Percentiles rank a stretch among this genome's conserved stretches.
phyloP scores from a whole-genome alignment of 1,140 invertebrate species.

The Riptortus pedestris region DNA sequence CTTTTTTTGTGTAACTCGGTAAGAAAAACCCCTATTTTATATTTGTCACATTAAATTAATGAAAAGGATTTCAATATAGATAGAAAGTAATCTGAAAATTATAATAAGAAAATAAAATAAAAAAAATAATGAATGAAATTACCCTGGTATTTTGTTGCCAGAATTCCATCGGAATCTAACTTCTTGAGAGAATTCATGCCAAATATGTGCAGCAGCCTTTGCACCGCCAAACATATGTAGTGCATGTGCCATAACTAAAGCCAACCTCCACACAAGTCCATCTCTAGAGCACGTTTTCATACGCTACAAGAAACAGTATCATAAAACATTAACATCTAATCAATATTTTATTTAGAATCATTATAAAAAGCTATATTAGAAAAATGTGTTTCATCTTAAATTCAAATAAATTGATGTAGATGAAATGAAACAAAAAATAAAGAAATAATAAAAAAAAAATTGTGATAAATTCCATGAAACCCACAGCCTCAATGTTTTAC shows the following conservation, averaged over 20 bases:
- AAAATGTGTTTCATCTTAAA: too few species aligned
- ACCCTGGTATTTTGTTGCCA: conserved; percentile 69
- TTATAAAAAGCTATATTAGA: background rate
- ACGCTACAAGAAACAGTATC: conserved; percentile 33
- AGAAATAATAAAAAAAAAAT: too few species aligned
- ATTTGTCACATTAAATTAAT: too few species aligned
- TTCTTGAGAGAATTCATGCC: conserved; percentile 85
- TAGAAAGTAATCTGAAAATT: background rate
- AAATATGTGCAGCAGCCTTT: conserved; percentile 72
- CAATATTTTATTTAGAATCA: background rate
- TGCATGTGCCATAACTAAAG: conserved; percentile 69
- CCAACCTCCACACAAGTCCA: conserved; percentile 71
- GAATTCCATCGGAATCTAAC: conserved; percentile 83
- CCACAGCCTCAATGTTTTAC: too few species aligned
- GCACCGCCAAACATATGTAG: conserved; percentile 66
- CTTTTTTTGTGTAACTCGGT: too few species aligned
- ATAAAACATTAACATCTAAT: conserved; percentile 8
- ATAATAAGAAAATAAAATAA: conserved; percentile 12
- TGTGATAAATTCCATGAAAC: too few species aligned
- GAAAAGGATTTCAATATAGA: background rate
- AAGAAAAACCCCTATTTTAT: too few species aligned
- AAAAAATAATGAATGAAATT: conserved; percentile 41
- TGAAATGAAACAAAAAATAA: too few species aligned
- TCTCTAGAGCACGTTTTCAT: conserved; percentile 68
- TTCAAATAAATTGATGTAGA: too few species aligned